phyloP scores from a whole-genome alignment of 2,113 vertebrate species.

The Aythya baeri region DNA sequence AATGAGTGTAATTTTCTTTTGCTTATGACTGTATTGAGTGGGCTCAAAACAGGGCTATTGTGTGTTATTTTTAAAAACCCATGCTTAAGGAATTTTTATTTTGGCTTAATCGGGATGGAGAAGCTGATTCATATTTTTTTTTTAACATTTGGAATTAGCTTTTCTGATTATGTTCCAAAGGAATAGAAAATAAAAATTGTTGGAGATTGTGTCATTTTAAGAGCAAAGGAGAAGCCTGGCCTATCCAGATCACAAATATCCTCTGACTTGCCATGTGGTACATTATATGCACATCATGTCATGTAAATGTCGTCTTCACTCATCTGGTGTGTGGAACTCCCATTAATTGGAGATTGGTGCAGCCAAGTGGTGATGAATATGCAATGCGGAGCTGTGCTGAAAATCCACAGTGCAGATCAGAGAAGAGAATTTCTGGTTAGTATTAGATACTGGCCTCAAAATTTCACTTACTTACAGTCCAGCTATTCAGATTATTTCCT shows the following conservation, averaged over 20 bases:
- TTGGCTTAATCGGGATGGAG: conserved; percentile 1
- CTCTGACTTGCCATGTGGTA: conserved; percentile 12
- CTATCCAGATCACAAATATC: background rate
- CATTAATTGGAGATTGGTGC: background rate
- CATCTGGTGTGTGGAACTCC: conserved; percentile 44
- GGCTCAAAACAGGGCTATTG: background rate
- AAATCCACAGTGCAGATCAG: conserved; percentile 6
- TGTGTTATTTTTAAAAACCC: background rate
- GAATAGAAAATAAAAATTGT: background rate
- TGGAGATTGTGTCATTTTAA: background rate
- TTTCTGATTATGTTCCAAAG: background rate
- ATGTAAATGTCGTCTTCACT: conserved; percentile 22
- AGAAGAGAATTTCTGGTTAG: conserved; percentile 2
- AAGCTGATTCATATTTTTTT: conserved; percentile 1
- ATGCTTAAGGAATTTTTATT: background rate
- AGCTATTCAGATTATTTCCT: conserved; percentile 27
- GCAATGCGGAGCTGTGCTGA: background rate
- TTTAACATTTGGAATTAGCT: background rate
- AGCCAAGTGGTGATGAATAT: conserved; percentile 58
- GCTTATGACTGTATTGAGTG: background rate
- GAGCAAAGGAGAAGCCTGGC: background rate
- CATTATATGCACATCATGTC: conserved; percentile 35
- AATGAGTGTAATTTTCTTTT: background rate
- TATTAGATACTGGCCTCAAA: background rate
- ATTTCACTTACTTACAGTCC: background rate